A percentile compares a stretch with the other conserved stretches of the same genome.
Conservation (phyloP, 1,140 invertebrate genomes). For the Diabrotica undecimpunctata region DNA sequence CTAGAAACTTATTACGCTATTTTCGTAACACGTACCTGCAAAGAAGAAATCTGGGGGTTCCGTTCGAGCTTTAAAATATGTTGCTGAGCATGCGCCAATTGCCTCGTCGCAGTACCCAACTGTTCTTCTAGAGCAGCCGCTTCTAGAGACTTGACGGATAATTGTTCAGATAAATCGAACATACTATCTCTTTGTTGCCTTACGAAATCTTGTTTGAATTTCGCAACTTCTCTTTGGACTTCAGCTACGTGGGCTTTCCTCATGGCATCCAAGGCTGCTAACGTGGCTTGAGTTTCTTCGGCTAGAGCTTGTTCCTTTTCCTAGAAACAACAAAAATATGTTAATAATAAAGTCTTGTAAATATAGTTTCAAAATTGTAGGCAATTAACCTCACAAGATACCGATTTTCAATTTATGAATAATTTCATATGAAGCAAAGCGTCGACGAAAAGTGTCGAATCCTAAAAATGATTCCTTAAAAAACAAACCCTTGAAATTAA, state of each 20-base stretch:
- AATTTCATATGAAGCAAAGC: too few species aligned
- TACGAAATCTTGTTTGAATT: conserved; percentile 83
- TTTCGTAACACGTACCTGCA: conserved; percentile 49
- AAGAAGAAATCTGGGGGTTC: conserved; percentile 57
- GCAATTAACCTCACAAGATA: too few species aligned
- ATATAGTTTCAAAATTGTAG: too few species aligned
- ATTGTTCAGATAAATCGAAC: conserved; percentile 82
- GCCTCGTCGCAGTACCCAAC: conserved; percentile 69
- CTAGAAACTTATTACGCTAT: too few species aligned
- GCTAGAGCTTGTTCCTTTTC: conserved; percentile 86
- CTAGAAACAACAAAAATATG: conserved; percentile 35
- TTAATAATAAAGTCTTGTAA: too few species aligned
- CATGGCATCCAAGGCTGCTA: conserved; percentile 85
- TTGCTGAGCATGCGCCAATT: conserved; percentile 75
- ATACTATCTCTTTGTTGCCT: conserved; percentile 73
- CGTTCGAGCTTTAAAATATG: conserved; percentile 73
- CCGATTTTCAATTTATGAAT: too few species aligned
- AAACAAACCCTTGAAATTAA: too few species aligned
- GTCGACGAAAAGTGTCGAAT: too few species aligned
- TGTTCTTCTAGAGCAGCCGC: conserved; percentile 82
- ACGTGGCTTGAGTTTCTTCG: conserved; percentile 81
- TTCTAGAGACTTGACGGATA: conserved; percentile 88
- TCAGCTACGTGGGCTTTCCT: conserved; percentile 89
- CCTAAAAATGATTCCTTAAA: too few species aligned
- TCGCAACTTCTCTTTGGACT: conserved; percentile 80